These are phyloP conservation scores for Otolemur garnettii DNA, from an alignment of 2,113 vertebrate genomes.

Conservation along the genomic window DNA sequence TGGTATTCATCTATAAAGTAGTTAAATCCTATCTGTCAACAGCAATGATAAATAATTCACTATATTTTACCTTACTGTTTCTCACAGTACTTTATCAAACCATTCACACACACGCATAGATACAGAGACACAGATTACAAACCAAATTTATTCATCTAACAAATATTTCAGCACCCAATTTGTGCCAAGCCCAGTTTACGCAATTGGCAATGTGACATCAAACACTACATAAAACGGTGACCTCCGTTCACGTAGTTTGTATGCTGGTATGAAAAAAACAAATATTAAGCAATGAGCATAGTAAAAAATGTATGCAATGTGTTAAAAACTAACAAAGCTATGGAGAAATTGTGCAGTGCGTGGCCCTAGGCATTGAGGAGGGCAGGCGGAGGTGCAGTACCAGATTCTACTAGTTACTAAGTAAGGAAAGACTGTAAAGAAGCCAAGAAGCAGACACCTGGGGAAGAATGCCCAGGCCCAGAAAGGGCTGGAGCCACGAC, in stretches of 20 bases:
- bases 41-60: slow-evolving; percentile 52
- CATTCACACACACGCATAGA: background rate
- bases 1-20: slow-evolving; percentile 10
- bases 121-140: background rate
- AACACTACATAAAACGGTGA: background rate
- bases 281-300: background rate
- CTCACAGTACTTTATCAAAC: slow-evolving; percentile 26
- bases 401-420: background rate
- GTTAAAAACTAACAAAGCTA: background rate
- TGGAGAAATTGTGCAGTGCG: background rate
- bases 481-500: background rate
- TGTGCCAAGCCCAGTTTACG: background rate
- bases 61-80: background rate
- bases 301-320: background rate
- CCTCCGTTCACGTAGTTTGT: background rate
- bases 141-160: background rate
- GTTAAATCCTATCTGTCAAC: slow-evolving; percentile 30
- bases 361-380: background rate
- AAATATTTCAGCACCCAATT: background rate
- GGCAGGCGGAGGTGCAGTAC: background rate
- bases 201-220: background rate
- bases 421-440: background rate
- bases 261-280: background rate
- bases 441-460: background rate
- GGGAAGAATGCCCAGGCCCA: background rate